Evolutionary conservation across 2,797 vertebrate species (phyloP).

Genomic region (Parotocinclus haroldoi): DNA sequence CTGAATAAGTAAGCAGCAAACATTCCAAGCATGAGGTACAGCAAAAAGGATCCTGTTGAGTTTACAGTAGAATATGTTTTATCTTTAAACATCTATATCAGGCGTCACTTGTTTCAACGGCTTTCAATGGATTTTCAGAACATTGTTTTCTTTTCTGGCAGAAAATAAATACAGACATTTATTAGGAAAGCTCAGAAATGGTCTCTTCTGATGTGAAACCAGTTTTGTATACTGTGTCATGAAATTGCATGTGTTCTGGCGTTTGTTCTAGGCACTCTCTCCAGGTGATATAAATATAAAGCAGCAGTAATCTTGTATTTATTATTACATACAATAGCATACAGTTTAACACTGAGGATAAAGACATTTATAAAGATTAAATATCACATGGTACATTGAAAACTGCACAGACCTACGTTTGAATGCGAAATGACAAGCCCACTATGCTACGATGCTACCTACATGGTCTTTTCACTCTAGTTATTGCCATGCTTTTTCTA

Average conservation of each 20-base stretch:
- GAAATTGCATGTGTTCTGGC: slow-evolving; percentile 39
- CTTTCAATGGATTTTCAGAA: slow-evolving; percentile 53
- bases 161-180: slow-evolving; percentile 25
- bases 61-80: slow-evolving; percentile 79
- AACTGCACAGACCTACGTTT: slow-evolving; percentile 42
- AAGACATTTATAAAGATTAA: slow-evolving; percentile 51
- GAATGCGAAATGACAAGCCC: slow-evolving; percentile 34
- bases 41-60: slow-evolving; percentile 72
- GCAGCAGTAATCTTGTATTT: slow-evolving; percentile 54
- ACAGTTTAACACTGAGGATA: slow-evolving; percentile 51
- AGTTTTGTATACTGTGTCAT: slow-evolving; percentile 25
- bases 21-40: slow-evolving; percentile 84
- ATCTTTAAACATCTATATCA: slow-evolving; percentile 64
- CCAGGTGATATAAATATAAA: slow-evolving; percentile 51
- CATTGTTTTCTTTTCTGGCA: neutral
- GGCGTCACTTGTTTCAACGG: slow-evolving; percentile 67
- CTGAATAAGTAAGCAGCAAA: slow-evolving; percentile 83
- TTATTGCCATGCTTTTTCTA: slow-evolving; percentile 31
- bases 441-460: slow-evolving; percentile 37
- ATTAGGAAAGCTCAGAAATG: slow-evolving; percentile 12
- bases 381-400: slow-evolving; percentile 45
- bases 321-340: slow-evolving; percentile 51
- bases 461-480: slow-evolving; percentile 22
- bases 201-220: slow-evolving; percentile 25
- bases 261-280: slow-evolving; percentile 50